Base-by-base conservation (phyloP, 2,797 vertebrate genomes). In the Parotocinclus haroldoi region DNA sequence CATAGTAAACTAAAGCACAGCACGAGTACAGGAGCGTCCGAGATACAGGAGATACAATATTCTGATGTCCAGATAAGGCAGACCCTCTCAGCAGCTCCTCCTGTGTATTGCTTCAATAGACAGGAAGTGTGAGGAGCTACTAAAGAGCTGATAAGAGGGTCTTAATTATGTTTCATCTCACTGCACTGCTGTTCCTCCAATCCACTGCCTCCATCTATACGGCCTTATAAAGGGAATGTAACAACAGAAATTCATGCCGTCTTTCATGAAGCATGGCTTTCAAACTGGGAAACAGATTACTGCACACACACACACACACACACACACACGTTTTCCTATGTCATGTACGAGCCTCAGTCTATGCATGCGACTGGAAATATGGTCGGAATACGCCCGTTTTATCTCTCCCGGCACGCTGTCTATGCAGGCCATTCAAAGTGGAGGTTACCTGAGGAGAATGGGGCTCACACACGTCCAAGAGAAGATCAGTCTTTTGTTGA, bases 161-260 rank as follows among this genome's bases (percentile, higher is more conserved):
- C 11, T 27, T 75, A 76, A 50, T 73, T 68, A 76, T 66, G 40
- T 67, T 37, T 37, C 58, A 70, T 79, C 78, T 65, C 71, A 14
- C 66, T 64, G 52, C 59, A 61, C 48, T 53, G 56, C 63, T 48
- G 62, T 69, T 75, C 72, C 59, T 65, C 74, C 77, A 81, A 79
- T 80, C 77, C 68, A 71, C 75, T 64, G 74, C 82, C 79, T 84
- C 74, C 64, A 59, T 84, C 78, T 83, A 64, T 83, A 81, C 70
- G 82, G 78, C 75, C 74, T 81, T 61, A 72, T 68, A 63, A 67
- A 74, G 68, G 80, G 66, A 76, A 84, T 81, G 84, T 87, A 87
- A 89, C 87, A 85, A 85, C 72, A 51, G 81, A 86, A 86, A 87
- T 89, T 90, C 82, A 81, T 71, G 68, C 79, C 57, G 51, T 77